phyloP scores from a whole-genome alignment of 2,888 invertebrate species.

The Plemyria rubiginata region DNA sequence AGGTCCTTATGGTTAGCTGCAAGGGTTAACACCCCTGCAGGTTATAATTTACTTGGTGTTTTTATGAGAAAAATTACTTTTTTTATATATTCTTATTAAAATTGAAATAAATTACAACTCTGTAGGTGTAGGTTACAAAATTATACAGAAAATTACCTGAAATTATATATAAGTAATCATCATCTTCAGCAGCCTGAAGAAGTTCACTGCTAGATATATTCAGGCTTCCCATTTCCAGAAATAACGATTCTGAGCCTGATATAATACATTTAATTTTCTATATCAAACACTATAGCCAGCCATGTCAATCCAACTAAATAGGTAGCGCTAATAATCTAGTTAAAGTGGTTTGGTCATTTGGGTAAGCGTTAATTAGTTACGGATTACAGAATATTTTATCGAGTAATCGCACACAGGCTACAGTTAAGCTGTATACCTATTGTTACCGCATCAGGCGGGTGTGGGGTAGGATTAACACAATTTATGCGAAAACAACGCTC shows the following conservation, averaged over 20 bases:
- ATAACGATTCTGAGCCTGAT: no score
- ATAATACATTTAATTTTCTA: not conserved
- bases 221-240: no score
- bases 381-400: constrained; percentile 56
- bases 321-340: constrained; percentile 47
- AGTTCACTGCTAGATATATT: no score
- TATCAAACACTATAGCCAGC: constrained; percentile 1
- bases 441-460: constrained; percentile 45
- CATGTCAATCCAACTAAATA: constrained; percentile 13
- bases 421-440: constrained; percentile 35
- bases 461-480: constrained; percentile 51
- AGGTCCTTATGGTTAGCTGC: no score
- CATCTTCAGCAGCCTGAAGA: no score
- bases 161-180: no score
- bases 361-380: constrained; percentile 53
- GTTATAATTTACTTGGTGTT: no score
- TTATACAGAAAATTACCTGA: not conserved
- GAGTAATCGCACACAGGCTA: constrained; percentile 42
- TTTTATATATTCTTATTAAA: no score
- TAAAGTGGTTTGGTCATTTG: constrained; percentile 54
- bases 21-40: no score
- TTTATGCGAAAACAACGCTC: constrained; percentile 63
- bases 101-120: not conserved
- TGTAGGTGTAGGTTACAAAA: not conserved
- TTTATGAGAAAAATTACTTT: no score